Percentiles rank a stretch among this genome's conserved stretches.
Conservation (phyloP, 2,113 vertebrate species). For the Oryzias melastigma region DNA sequence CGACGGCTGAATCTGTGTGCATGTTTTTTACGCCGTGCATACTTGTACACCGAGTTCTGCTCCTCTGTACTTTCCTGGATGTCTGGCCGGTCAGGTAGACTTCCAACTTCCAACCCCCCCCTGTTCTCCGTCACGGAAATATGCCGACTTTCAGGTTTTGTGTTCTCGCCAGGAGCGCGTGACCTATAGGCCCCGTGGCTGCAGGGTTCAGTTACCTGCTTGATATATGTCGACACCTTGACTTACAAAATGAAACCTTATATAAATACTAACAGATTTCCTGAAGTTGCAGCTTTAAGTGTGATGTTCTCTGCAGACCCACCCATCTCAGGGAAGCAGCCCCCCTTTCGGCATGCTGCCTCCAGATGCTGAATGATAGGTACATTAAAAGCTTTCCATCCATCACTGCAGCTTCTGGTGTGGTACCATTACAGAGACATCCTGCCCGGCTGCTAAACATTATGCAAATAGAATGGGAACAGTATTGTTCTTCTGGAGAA, state of each 20-base stretch:
- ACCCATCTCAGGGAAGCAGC: constrained; percentile 56
- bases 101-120: constrained; percentile 20
- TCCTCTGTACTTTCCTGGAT: constrained; percentile 23
- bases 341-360: constrained; percentile 25
- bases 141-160: constrained; percentile 78
- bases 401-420: not conserved
- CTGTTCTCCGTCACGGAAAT: constrained; percentile 57
- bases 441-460: not conserved
- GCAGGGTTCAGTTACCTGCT: constrained; percentile 43
- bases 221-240: constrained; percentile 33
- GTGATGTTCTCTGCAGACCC: constrained; percentile 44
- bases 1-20: constrained; percentile 7
- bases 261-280: not conserved
- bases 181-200: constrained; percentile 59
- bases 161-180: constrained; percentile 29
- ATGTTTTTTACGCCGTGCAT: constrained; percentile 1
- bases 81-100: constrained; percentile 30
- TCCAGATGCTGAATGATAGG: constrained; percentile 13
- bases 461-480: not conserved
- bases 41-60: constrained; percentile 18
- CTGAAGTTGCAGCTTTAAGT: constrained; percentile 60
- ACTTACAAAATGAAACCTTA: not conserved
- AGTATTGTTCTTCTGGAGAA: not conserved
- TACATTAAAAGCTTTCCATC: constrained; percentile 21
- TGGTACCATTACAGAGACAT: constrained; percentile 1